Base-by-base conservation (phyloP, 2,113 vertebrate species). In the Colistium nudipinnis region DNA sequence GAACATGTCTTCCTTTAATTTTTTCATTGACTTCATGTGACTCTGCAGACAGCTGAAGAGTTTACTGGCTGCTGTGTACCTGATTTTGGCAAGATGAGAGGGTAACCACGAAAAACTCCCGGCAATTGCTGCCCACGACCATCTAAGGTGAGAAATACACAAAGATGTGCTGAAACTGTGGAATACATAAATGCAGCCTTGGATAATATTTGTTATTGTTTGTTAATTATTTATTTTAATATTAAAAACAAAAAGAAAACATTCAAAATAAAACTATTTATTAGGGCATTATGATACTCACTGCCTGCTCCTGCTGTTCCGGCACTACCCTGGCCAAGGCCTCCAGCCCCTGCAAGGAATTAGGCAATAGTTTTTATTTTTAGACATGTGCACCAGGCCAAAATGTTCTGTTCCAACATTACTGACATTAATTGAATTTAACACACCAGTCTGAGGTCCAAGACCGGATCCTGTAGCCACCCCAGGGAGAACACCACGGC, bases 91-190 rank as follows among this genome's bases (percentile, higher is more conserved):
- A 88, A 60, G 78, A 92, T 87, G 16, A 92, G 87, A 56, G 90
- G 90, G 63, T 90, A 92, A 47, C 90, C 90, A 59, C 85, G 90
- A 51, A 92, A 90, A 68, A 92, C 83, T 2, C 90, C 90, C 20
- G 89, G 84, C 24, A 91, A 16, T 24, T 66, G 87, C 55, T 90
- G 89, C 71, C 79, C 86, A 8, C 77, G 88, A 43, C 89, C 89
- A 78, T 76, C 90, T 92, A 59, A 64, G 10, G 24, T 20, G 33
- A 88, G 20, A 83, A 28, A 74, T 14, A 56, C 7, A 72, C 19
- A 53, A 4, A 52, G 4, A 53, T 11, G 39, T 47, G 22, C 36
- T 57, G 19, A 22, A 45, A 4, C 1, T 69, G 7, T 38, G 6
- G 65, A 11, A 36, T 35, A 39, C 20, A 43, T 7, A 19, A 22